A percentile compares a stretch with the other conserved stretches of the same genome.
Conservation (phyloP, 2,797 vertebrate species). For the Lacerta agilis region DNA sequence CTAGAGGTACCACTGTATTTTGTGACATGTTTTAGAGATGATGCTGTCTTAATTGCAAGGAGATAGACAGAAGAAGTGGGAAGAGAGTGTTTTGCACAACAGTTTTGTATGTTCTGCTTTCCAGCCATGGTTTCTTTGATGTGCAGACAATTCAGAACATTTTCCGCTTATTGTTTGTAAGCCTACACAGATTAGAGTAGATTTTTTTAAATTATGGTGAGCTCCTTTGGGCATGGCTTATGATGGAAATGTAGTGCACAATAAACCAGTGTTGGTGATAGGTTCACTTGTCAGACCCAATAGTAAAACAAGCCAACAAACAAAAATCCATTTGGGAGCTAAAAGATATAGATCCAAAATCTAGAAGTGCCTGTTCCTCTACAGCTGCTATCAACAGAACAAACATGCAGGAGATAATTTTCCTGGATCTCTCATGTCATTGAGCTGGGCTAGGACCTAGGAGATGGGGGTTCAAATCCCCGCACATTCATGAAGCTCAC, state of each 20-base stretch:
- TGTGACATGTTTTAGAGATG: neutral
- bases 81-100: neutral
- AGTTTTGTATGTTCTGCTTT: neutral
- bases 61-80: too few relatives aligned
- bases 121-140: neutral
- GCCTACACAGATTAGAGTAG: neutral
- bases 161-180: neutral
- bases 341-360: conserved; percentile 25
- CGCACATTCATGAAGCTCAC: too few relatives aligned
- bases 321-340: neutral
- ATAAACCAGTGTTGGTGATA: neutral
- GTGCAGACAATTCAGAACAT: conserved; percentile 7
- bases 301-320: conserved; percentile 16
- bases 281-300: neutral
- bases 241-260: neutral
- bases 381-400: neutral
- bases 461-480: too few relatives aligned
- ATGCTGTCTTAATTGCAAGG: neutral
- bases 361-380: neutral
- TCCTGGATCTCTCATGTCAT: neutral
- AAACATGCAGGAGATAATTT: neutral
- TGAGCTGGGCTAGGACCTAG: too few relatives aligned
- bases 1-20: neutral
- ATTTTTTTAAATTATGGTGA: neutral
- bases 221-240: neutral